Conservation (phyloP, 2,113 vertebrate species). For the Sarotherodon lohbergeri region DNA sequence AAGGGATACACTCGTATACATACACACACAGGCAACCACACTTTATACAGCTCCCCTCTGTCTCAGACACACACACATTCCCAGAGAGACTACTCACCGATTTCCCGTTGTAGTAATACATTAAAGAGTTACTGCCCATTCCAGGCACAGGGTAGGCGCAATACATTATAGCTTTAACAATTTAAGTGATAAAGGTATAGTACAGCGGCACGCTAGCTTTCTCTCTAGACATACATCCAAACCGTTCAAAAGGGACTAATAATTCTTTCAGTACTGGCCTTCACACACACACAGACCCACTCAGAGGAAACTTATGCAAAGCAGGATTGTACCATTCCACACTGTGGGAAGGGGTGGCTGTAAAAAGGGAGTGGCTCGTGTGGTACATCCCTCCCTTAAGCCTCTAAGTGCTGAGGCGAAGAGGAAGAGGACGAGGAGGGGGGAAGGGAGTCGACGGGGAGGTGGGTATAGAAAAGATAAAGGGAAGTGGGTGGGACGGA, state of each 20-base stretch:
- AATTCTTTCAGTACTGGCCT: conserved; percentile 81
- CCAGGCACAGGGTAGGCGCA: conserved; percentile 95
- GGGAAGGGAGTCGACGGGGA: conserved; percentile 41
- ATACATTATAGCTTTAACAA: conserved; percentile 81
- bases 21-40: conserved; percentile 9
- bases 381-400: conserved; percentile 69
- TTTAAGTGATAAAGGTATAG: conserved; percentile 40
- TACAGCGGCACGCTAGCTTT: conserved; percentile 63
- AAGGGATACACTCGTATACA: not conserved
- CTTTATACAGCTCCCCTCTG: conserved; percentile 7
- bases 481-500: conserved; percentile 63
- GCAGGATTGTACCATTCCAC: conserved; percentile 84
- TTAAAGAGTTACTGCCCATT: conserved; percentile 93
- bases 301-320: conserved; percentile 97
- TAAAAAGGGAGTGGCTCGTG: conserved; percentile 60
- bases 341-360: conserved; percentile 60
- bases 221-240: conserved; percentile 82
- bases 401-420: conserved; percentile 74
- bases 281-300: conserved; percentile 82
- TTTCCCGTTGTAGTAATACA: conserved; percentile 99
- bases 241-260: conserved; percentile 78
- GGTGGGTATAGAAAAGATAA: conserved; percentile 57
- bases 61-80: conserved; percentile 31
- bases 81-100: conserved; percentile 82
- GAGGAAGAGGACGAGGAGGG: conserved; percentile 52